Percentiles rank a stretch among this genome's conserved stretches.
Evolutionary conservation across 37 sponge, comb jelly and placozoan species (phyloP).

Genomic region (Dysidea cf. avara): DNA sequence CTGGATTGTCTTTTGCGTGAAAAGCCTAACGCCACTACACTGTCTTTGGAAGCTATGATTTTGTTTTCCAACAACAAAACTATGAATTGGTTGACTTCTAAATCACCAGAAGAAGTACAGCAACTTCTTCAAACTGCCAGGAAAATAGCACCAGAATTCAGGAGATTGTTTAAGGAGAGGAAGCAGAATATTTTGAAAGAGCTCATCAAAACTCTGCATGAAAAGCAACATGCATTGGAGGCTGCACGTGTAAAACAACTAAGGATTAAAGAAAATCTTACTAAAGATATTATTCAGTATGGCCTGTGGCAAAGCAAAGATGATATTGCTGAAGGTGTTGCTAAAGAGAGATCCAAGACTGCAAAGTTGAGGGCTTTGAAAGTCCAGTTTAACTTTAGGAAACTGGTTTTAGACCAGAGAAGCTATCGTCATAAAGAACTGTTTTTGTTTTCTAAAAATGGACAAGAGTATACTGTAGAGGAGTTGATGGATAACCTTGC

Average conservation of each 20-base stretch:
- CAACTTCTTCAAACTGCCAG: constrained; percentile 10
- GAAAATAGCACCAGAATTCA: constrained; percentile 8
- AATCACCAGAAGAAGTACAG: constrained; percentile 10
- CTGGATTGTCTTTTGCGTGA: constrained; percentile 32
- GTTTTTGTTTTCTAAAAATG: too few relatives aligned
- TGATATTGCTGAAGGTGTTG: constrained; percentile 1
- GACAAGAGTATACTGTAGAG: too few relatives aligned
- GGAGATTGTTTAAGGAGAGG: constrained; percentile 7
- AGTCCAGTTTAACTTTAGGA: constrained; percentile 1
- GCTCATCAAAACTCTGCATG: neutral
- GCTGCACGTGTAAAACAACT: constrained; percentile 4
- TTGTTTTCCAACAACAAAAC: constrained; percentile 51
- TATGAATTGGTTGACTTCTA: constrained; percentile 18
- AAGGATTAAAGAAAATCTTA: constrained; percentile 19
- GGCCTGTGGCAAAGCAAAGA: constrained; percentile 2
- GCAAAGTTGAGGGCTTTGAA: constrained; percentile 2
- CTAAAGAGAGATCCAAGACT: neutral
- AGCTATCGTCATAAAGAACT: too few relatives aligned
- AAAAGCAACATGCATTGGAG: constrained; percentile 16
- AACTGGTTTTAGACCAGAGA: neutral
- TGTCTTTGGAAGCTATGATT: constrained; percentile 30
- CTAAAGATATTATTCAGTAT: constrained; percentile 14
- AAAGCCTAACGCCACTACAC: constrained; percentile 35
- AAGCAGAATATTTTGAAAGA: neutral
- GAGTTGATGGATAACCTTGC: too few relatives aligned